Percentiles rank a stretch among this genome's conserved stretches.
Conservation (phyloP, 2,888 invertebrate genomes). For the Stegana nigrithorax region DNA sequence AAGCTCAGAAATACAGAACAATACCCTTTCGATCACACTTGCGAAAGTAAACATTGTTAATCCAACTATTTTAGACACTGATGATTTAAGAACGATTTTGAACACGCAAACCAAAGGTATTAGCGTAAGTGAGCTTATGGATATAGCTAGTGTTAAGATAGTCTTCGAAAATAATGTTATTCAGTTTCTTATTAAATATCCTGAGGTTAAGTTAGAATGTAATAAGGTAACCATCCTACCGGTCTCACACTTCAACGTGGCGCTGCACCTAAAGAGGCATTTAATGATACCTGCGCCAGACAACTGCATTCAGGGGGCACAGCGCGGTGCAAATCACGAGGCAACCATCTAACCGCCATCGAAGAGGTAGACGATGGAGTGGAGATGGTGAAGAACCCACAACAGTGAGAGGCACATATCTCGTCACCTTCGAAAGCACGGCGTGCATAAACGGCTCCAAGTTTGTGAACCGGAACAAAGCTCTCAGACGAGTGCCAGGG, state of each 20-base stretch:
- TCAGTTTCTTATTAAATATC: background rate
- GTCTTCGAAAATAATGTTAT: background rate
- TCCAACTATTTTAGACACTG: conserved; percentile 5
- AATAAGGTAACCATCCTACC: background rate
- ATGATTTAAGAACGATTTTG: background rate
- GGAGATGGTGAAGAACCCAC: background rate
- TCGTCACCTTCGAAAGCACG: too few relatives aligned
- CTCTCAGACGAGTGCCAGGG: too few relatives aligned
- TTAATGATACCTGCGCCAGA: background rate
- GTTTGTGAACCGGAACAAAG: too few relatives aligned
- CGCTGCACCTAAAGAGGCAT: background rate
- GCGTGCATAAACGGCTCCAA: too few relatives aligned
- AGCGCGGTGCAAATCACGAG: background rate
- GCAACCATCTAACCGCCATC: background rate
- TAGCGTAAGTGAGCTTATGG: background rate
- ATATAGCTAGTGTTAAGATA: background rate
- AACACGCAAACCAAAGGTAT: background rate
- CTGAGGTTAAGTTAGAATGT: background rate
- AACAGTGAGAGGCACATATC: too few relatives aligned
- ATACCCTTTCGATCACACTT: conserved; percentile 16
- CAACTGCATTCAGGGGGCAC: background rate
- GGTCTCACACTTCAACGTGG: background rate
- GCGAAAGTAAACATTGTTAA: conserved; percentile 14
- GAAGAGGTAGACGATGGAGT: background rate
- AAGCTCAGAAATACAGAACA: conserved; percentile 14